Evolutionary conservation across 35 echinoderm and acorn worm genomes (phyloP).

Genomic region (Lytechinus variegatus): DNA sequence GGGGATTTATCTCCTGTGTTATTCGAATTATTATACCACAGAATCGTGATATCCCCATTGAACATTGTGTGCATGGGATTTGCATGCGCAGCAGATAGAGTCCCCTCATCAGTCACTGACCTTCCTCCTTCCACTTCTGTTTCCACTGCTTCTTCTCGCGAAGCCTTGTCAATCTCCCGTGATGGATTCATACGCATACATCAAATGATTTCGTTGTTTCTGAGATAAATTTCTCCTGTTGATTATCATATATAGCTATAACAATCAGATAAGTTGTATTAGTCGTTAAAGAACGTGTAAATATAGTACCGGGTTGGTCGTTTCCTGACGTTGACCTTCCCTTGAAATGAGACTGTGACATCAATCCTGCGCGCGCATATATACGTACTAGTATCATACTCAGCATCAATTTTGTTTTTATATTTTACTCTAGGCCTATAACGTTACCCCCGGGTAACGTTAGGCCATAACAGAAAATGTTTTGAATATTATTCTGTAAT

Average conservation of each 20-base stretch:
- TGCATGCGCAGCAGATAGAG: neutral
- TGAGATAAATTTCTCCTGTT: neutral
- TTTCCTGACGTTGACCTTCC: neutral
- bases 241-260: neutral
- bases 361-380: neutral
- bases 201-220: neutral
- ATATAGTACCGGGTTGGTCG: neutral
- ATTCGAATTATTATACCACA: no score
- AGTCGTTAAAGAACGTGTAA: neutral
- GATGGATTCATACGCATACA: slow-evolving; percentile 36
- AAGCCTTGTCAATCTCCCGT: slow-evolving; percentile 26
- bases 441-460: no score
- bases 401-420: neutral
- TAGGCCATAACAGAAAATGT: no score
- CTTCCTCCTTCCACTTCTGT: slow-evolving; percentile 28
- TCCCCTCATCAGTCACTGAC: neutral
- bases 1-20: no score
- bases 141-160: slow-evolving; percentile 28
- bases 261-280: neutral
- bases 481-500: no score
- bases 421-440: no score
- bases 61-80: no score
- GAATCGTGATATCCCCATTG: no score
- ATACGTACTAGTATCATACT: neutral
- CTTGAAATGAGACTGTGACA: neutral